Evolutionary conservation across 1,140 invertebrate species (phyloP).

Genomic region (Nomia melanderi): DNA sequence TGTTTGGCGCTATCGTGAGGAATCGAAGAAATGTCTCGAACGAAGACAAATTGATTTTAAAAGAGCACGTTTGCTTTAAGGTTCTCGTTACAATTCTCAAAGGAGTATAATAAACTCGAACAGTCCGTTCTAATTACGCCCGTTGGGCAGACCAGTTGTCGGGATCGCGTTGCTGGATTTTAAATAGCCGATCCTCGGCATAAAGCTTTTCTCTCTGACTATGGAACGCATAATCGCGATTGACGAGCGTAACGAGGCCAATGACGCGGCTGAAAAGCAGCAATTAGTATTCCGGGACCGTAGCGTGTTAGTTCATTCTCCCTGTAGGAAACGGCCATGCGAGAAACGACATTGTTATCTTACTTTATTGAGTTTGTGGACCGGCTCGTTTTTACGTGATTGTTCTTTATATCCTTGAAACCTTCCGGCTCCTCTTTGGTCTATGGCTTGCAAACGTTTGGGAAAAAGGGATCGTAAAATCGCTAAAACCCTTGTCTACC

Average conservation of each 20-base stretch:
- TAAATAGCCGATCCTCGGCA: slow-evolving; percentile 53
- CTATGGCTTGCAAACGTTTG: not conserved
- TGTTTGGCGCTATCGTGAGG: no score
- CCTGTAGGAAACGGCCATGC: not conserved
- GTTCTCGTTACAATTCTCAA: slow-evolving; percentile 64
- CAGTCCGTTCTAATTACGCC: slow-evolving; percentile 63
- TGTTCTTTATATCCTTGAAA: not conserved
- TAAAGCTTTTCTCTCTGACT: slow-evolving; percentile 32
- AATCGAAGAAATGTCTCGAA: slow-evolving; percentile 24
- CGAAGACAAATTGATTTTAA: slow-evolving; percentile 34
- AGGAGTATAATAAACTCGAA: slow-evolving; percentile 67
- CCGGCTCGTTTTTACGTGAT: not conserved
- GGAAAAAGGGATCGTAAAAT: not conserved
- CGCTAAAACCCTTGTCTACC: not conserved
- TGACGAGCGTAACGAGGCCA: slow-evolving; percentile 41
- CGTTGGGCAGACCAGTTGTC: slow-evolving; percentile 54
- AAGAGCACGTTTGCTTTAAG: slow-evolving; percentile 41
- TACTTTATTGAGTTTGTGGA: not conserved
- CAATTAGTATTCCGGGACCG: slow-evolving; percentile 16
- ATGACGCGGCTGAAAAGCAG: slow-evolving; percentile 46
- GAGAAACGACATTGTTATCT: not conserved
- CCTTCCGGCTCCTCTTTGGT: no score
- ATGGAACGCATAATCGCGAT: slow-evolving; percentile 29
- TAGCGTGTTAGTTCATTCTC: not conserved
- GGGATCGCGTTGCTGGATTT: slow-evolving; percentile 55